These are phyloP conservation scores for Orthonyx spaldingii DNA, from an alignment of 2,113 vertebrate genomes.

Conservation along the genomic window DNA sequence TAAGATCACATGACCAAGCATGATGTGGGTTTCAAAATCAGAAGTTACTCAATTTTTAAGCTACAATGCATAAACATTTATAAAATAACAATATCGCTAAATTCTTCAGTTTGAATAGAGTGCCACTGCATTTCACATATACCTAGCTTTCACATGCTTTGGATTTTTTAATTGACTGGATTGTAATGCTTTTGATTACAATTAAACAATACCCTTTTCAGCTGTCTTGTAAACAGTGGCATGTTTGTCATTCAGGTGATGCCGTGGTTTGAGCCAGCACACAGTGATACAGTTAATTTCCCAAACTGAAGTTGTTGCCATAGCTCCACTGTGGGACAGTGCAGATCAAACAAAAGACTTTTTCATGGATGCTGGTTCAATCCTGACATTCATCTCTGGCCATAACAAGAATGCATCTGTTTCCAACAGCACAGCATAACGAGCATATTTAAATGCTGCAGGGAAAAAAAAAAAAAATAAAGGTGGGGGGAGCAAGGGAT, in stretches of 20 bases:
- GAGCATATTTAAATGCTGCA: constrained; percentile 15
- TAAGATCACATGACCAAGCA: neutral
- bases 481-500: neutral
- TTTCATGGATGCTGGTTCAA: constrained; percentile 51
- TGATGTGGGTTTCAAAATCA: neutral
- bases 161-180: neutral
- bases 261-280: constrained; percentile 37
- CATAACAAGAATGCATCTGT: constrained; percentile 31
- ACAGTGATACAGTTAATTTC: constrained; percentile 68
- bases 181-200: neutral
- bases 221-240: neutral
- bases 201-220: neutral
- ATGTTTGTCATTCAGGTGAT: constrained; percentile 66
- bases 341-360: constrained; percentile 62
- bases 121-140: neutral
- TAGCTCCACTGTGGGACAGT: constrained; percentile 58
- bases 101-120: neutral
- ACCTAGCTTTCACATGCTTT: neutral
- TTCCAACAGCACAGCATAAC: neutral
- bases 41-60: neutral
- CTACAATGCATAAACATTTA: neutral
- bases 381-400: constrained; percentile 40
- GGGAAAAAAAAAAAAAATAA: neutral
- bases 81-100: neutral
- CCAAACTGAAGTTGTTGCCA: constrained; percentile 65